A percentile compares a stretch with the other conserved stretches of the same genome.
These are phyloP conservation scores for Nothobranchius kuhntae DNA, from an alignment of 2,113 vertebrate genomes.

Conservation along the genomic window DNA sequence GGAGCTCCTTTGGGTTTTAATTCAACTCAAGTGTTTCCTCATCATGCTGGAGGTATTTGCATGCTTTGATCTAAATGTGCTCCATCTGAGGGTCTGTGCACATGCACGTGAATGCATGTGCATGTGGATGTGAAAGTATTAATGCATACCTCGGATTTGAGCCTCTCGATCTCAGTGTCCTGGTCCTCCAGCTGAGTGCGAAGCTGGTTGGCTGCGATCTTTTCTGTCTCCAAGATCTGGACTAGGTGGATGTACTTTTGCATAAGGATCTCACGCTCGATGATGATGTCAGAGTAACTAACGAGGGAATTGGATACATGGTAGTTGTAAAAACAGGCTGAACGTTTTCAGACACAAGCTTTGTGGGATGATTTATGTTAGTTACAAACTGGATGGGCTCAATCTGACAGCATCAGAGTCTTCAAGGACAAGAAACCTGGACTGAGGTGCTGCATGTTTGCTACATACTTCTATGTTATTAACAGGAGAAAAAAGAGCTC, in stretches of 20 bases:
- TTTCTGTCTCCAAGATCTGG: slow-evolving; percentile 97
- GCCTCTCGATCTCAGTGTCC: slow-evolving; percentile 94
- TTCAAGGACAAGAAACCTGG: background rate
- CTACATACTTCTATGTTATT: slow-evolving; percentile 2
- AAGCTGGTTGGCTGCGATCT: slow-evolving; percentile 94
- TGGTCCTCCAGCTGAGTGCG: slow-evolving; percentile 97
- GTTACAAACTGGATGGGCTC: background rate
- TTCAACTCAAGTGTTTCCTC: slow-evolving; percentile 21
- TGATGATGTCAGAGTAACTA: slow-evolving; percentile 93
- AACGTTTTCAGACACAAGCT: background rate
- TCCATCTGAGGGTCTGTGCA: background rate
- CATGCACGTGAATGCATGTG: slow-evolving; percentile 13
- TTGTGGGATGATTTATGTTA: background rate
- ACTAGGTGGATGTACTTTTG: slow-evolving; percentile 98
- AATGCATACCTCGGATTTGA: slow-evolving; percentile 90
- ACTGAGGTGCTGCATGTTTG: background rate
- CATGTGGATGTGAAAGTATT: slow-evolving; percentile 26
- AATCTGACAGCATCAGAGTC: background rate
- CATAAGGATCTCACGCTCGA: slow-evolving; percentile 94
- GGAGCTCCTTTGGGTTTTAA: slow-evolving; percentile 21
- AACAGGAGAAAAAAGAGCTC: slow-evolving; percentile 1
- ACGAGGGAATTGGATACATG: background rate
- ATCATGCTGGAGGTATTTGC: slow-evolving; percentile 18
- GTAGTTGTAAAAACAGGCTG: background rate
- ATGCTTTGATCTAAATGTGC: slow-evolving; percentile 21